phyloP scores from a whole-genome alignment of 2,113 vertebrate genomes.

The Dipodomys merriami region DNA sequence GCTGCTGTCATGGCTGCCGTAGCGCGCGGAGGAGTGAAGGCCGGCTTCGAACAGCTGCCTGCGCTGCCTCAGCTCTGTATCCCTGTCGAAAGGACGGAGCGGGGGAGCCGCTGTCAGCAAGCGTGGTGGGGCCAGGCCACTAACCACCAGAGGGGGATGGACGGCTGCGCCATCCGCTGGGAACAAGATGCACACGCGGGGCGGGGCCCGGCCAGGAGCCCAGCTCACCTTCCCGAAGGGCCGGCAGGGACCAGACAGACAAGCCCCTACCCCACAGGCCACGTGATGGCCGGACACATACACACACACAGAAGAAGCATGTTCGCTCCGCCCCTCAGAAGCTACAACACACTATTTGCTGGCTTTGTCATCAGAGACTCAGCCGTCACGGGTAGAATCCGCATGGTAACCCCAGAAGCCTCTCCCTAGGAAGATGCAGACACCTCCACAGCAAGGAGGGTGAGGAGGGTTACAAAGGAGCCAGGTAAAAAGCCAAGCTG shows the following conservation, averaged over 20 bases:
- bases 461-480: slow-evolving; percentile 79
- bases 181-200: no score
- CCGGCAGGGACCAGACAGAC: no score
- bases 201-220: neutral
- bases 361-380: neutral
- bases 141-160: no score
- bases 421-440: slow-evolving; percentile 77
- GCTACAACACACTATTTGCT: neutral
- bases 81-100: slow-evolving; percentile 85
- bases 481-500: neutral
- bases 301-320: no score
- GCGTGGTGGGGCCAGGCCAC: no score
- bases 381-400: slow-evolving; percentile 72
- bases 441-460: slow-evolving; percentile 77
- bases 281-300: neutral
- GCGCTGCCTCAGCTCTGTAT: slow-evolving; percentile 97
- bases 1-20: slow-evolving; percentile 93
- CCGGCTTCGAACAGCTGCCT: slow-evolving; percentile 95
- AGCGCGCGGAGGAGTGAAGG: slow-evolving; percentile 95
- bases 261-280: neutral
- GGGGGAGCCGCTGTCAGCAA: neutral
- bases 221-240: neutral
- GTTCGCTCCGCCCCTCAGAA: no score
- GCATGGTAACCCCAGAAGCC: slow-evolving; percentile 59
- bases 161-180: no score